These are phyloP conservation scores for Drosophila suboccidentalis DNA, from an alignment of 2,888 invertebrate species.

Conservation along the genomic window DNA sequence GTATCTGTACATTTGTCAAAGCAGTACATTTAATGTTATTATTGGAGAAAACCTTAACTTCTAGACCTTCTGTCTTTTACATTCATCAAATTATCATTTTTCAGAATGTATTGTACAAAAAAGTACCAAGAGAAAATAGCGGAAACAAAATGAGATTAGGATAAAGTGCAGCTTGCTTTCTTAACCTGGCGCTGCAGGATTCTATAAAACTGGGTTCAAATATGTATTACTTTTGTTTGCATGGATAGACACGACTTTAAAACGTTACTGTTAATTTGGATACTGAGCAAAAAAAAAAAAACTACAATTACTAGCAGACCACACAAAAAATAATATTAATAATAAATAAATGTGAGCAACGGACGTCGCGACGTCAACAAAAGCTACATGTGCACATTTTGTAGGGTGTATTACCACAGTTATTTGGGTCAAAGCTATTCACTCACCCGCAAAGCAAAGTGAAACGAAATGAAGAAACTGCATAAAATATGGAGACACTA, in stretches of 20 bases:
- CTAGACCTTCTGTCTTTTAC: background rate
- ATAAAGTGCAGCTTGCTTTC: constrained; percentile 26
- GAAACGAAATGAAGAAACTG: constrained; percentile 76
- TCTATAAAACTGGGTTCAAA: no score
- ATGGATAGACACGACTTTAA: background rate
- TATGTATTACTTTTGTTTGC: background rate
- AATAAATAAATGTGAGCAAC: constrained; percentile 25
- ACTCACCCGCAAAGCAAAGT: constrained; percentile 78
- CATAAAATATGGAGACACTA: constrained; percentile 62
- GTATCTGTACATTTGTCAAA: no score
- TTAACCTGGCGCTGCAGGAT: no score
- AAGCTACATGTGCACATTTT: constrained; percentile 56
- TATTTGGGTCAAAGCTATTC: constrained; percentile 85
- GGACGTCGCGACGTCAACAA: constrained; percentile 46
- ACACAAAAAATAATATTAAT: constrained; percentile 4
- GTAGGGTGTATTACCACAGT: constrained; percentile 70
- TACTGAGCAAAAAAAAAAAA: constrained; percentile 21
- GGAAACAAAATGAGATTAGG: no score
- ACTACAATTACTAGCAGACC: constrained; percentile 24
- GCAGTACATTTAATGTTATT: background rate
- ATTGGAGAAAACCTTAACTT: background rate
- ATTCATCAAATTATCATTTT: background rate
- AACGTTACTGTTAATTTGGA: constrained; percentile 33
- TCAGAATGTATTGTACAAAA: no score
- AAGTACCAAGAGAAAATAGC: no score